phyloP scores from a whole-genome alignment of 1,140 invertebrate species.

The Musca vetustissima region DNA sequence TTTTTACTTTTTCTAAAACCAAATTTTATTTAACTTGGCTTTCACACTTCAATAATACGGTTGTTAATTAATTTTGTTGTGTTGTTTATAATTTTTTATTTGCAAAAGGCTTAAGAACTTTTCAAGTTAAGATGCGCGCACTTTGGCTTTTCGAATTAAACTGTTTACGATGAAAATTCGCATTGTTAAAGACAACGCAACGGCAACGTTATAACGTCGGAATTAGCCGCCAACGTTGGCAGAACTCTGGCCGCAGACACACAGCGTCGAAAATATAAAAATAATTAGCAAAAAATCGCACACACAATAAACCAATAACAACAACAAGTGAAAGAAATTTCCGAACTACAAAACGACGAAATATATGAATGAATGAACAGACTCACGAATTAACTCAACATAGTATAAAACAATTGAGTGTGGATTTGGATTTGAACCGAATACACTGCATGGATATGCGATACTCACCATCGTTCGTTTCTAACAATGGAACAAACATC shows the following conservation, averaged over 20 bases:
- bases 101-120: neutral
- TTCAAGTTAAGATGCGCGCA: conserved; percentile 15
- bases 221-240: neutral
- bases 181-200: conserved; percentile 21
- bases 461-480: too few relatives aligned
- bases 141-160: conserved; percentile 21
- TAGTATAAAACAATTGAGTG: too few relatives aligned
- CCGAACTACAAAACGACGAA: neutral
- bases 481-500: too few relatives aligned
- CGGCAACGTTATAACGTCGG: neutral
- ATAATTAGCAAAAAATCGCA: conserved; percentile 2
- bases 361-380: too few relatives aligned
- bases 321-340: neutral
- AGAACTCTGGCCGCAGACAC: neutral
- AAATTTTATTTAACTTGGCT: too few relatives aligned
- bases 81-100: too few relatives aligned
- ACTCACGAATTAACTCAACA: too few relatives aligned
- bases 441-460: too few relatives aligned
- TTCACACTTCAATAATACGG: too few relatives aligned
- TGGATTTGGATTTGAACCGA: too few relatives aligned
- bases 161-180: conserved; percentile 22
- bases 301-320: neutral
- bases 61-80: too few relatives aligned
- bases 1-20: too few relatives aligned
- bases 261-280: neutral